These are phyloP conservation scores for Octomys mimax DNA, from an alignment of 2,797 vertebrate species.

Conservation along the genomic window DNA sequence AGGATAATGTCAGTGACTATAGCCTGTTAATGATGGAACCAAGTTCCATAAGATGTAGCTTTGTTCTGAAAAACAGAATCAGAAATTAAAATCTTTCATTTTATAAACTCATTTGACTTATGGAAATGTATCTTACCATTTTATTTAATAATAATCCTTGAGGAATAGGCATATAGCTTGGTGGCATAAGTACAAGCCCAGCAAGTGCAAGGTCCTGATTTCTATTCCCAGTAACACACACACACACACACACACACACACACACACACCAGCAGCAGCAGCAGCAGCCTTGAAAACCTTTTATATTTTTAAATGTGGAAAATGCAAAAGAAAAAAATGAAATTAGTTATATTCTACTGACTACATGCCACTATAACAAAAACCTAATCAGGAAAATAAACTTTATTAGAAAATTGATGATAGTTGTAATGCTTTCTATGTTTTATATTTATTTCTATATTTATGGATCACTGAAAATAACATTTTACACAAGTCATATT, in stretches of 20 bases:
- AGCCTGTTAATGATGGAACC: neutral
- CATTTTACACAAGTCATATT: neutral
- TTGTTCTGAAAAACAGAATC: neutral
- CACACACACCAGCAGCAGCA: no score
- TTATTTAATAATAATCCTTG: neutral
- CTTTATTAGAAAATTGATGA: neutral
- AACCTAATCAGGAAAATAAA: neutral
- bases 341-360: neutral
- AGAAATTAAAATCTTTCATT: slow-evolving; percentile 35
- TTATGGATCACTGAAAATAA: slow-evolving; percentile 30
- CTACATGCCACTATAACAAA: neutral
- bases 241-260: no score
- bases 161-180: no score
- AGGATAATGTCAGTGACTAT: neutral
- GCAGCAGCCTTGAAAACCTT: neutral
- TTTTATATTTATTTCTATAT: neutral
- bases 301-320: neutral
- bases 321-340: neutral
- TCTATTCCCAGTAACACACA: no score
- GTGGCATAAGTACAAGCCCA: no score
- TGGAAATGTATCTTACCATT: neutral
- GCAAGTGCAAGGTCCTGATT: no score
- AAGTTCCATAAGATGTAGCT: neutral
- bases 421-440: neutral
- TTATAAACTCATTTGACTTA: neutral